phyloP scores from a whole-genome alignment of 1,140 invertebrate species.

The Neodiprion virginianus region DNA sequence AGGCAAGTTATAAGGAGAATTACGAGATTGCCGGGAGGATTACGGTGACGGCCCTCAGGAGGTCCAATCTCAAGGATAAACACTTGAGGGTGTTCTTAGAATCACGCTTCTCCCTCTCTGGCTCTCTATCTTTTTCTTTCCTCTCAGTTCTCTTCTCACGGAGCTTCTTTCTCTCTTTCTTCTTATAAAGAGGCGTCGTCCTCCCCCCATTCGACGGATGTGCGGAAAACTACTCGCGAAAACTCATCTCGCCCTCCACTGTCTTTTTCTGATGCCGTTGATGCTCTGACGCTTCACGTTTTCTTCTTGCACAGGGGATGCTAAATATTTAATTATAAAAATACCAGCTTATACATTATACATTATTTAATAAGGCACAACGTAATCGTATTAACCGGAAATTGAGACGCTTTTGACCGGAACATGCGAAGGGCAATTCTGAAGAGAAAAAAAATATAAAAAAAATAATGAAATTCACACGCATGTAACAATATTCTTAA shows the following conservation, averaged over 20 bases:
- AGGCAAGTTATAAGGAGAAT: constrained; percentile 7
- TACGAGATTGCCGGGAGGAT: constrained; percentile 1
- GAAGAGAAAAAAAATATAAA: too few relatives aligned
- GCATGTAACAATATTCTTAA: too few relatives aligned
- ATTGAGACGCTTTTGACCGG: not conserved
- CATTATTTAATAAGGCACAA: not conserved
- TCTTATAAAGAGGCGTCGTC: too few relatives aligned
- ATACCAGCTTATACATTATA: not conserved
- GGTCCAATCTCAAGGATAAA: constrained; percentile 5
- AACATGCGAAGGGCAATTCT: too few relatives aligned
- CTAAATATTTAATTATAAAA: not conserved
- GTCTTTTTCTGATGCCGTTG: not conserved
- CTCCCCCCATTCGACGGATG: too few relatives aligned
- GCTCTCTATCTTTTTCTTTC: not conserved
- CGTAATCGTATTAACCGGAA: not conserved
- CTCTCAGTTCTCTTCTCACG: not conserved
- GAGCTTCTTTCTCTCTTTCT: not conserved
- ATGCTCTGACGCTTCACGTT: too few relatives aligned
- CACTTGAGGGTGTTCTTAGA: not conserved
- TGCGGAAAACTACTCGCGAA: not conserved
- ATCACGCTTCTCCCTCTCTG: not conserved
- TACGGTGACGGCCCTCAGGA: not conserved
- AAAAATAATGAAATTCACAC: too few relatives aligned
- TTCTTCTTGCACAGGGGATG: not conserved
- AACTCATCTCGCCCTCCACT: not conserved